Evolutionary conservation across 2,113 vertebrate species (phyloP), one percentile per base, ranked within the genome.

Genomic region (Propithecus coquereli): DNA sequence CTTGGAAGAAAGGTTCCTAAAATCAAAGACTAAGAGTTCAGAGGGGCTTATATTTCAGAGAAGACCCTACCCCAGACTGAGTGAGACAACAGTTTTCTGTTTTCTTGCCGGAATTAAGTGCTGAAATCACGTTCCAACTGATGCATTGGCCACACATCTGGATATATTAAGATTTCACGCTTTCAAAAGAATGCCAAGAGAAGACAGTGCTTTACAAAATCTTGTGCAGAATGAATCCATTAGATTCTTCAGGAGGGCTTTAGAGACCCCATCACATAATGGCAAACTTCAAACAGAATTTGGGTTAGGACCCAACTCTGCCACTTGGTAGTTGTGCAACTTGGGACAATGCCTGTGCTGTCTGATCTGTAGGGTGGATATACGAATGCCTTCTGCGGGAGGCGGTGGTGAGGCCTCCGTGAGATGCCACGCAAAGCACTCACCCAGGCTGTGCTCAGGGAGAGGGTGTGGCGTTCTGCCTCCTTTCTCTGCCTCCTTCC

Each of bases 391-490:
- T 68, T 12, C 25, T 18, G 4, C 6, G 22, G 9, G 1, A 34
- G 16, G 12, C 12, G 34, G 65, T 45, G 40, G 16, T 0, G 18
- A 94, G 50, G 50, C 5, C n/a, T 45, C 25, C 2, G 6, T 0
- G 47, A 23, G 34, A 4, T 27, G 34, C 43, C 25, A 6, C 0
- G 1, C 32, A 0, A 16, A 34, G 30, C 1, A 25, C 16, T 70
- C 0, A 1, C 70, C 1, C 18, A 4, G 32, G 22, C 10, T 17
- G 10, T 32, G 17, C 57, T 14, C 32, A 18, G 4, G 4, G 57
- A 6, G 3, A 32, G 43, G 34, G 25, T 32, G 54, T 1, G 4
- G 8, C 0, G 0, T 17, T 43, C 5, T 12, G 11, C 34, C 1
- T 3, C 25, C 50, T 32, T n/a, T 65, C 40, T 23, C 37, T 14